These are phyloP conservation scores for Drosophila infuscata DNA, from an alignment of 2,888 invertebrate species.

Conservation along the genomic window DNA sequence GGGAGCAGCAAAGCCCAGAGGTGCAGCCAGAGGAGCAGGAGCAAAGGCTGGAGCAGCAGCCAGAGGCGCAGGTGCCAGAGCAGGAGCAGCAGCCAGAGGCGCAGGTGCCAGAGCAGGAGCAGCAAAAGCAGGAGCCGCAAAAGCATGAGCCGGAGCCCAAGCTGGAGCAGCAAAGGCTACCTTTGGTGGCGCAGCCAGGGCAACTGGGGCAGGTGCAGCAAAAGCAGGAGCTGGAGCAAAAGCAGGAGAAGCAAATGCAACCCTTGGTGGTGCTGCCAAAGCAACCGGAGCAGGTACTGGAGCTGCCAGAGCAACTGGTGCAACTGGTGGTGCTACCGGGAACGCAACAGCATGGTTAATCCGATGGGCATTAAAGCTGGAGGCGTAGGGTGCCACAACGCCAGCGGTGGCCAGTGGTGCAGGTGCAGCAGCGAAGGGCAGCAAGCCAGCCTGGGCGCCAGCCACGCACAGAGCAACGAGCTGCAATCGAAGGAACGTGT, in stretches of 20 bases:
- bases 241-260: conserved; percentile 60
- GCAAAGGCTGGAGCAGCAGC: conserved; percentile 57
- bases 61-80: conserved; percentile 54
- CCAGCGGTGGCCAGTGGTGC: conserved; percentile 79
- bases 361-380: conserved; percentile 90
- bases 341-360: conserved; percentile 91
- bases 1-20: conserved; percentile 34
- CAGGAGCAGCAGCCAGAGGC: conserved; percentile 56
- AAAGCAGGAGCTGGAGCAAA: conserved; percentile 51
- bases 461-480: conserved; percentile 75
- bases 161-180: conserved; percentile 36
- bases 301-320: conserved; percentile 50
- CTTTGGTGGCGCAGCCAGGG: conserved; percentile 23
- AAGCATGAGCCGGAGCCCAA: conserved; percentile 47
- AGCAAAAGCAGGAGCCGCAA: conserved; percentile 64
- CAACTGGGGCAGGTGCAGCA: conserved; percentile 43
- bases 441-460: conserved; percentile 83
- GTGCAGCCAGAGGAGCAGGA: conserved; percentile 46
- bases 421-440: conserved; percentile 85
- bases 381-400: conserved; percentile 89
- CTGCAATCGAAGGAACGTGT: conserved; percentile 50
- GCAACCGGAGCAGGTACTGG: conserved; percentile 51
- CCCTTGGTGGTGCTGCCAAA: conserved; percentile 61
- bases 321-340: conserved; percentile 85
- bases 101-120: conserved; percentile 59